Evolutionary conservation across 23 tunicate species (phyloP), one percentile per base, ranked within the genome.

Genomic region (Styela clava): DNA sequence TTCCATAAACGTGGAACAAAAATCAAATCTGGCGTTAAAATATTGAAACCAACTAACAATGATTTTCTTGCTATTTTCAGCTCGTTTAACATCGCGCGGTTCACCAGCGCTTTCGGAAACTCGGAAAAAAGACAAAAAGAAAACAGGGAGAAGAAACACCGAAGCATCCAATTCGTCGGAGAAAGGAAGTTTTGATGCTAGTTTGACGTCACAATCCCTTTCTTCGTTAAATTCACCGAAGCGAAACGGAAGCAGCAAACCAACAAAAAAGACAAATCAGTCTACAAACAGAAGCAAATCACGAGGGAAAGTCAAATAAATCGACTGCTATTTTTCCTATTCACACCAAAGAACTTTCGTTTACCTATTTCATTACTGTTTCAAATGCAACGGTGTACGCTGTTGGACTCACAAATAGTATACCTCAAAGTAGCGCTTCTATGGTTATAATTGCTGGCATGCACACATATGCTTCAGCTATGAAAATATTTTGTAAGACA

Each of bases 181-280:
- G 12, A 25, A 35, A 35, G 36, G 52, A 51, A 36, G 30, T 25
- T 20, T 20, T 37, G 31, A 32, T 36, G 64, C 44, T 16, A 35
- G 44, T 34, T 26, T 74, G 31, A 32, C 80, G 24, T 35, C 80
- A 36, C 80, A 74, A 74, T 36, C 63, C 5, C 5, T 51, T 3
- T 26, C 80, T 16, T 51, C 80, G 3, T 35, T 36, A 34, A 74
- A 20, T 23, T 74, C 80, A 51, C 32, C 64, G 63, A 74, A 51
- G 31, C 80, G 80, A 2, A 74, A 74, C 63, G 80, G 80, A 21
- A 74, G 80, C 67, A 27, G 80, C 12, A 74, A 74, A 52, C 25
- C 61, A 37, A 36, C 77, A 35, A 71, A 34, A 34, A 33, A 34
- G 35, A 34, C 34, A 33, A 71, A 34, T 32, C 5, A 3, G 23